Conservation (phyloP, 2,888 invertebrate species). For the Polyommatus iphigenia region DNA sequence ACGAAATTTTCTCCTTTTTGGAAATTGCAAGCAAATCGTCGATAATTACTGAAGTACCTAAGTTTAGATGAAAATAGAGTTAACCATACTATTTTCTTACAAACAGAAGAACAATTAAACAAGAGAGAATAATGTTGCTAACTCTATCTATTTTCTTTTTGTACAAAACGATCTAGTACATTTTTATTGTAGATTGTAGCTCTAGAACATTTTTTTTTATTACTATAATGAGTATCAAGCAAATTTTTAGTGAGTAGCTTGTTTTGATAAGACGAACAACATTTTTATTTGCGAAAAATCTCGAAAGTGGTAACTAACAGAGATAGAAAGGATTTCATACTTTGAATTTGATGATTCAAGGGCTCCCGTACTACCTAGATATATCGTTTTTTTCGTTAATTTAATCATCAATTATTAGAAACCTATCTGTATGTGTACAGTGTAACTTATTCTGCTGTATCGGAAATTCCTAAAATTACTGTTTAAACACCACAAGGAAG, state of each 20-base stretch:
- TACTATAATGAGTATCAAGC: too few species aligned
- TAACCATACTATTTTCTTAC: background rate
- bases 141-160: background rate
- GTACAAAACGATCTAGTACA: background rate
- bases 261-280: too few species aligned
- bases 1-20: background rate
- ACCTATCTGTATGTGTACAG: background rate
- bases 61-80: background rate
- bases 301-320: too few species aligned
- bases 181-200: too few species aligned
- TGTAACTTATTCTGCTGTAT: background rate
- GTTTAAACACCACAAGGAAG: background rate
- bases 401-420: background rate
- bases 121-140: background rate
- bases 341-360: too few species aligned
- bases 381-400: background rate
- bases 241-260: too few species aligned
- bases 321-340: too few species aligned
- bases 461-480: slow-evolving; percentile 10
- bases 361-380: too few species aligned
- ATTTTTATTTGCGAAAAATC: too few species aligned
- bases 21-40: background rate
- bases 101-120: background rate
- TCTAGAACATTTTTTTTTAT: too few species aligned
- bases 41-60: background rate